phyloP scores from a whole-genome alignment of 2,888 invertebrate genomes.

The Eupeodes luniger region DNA sequence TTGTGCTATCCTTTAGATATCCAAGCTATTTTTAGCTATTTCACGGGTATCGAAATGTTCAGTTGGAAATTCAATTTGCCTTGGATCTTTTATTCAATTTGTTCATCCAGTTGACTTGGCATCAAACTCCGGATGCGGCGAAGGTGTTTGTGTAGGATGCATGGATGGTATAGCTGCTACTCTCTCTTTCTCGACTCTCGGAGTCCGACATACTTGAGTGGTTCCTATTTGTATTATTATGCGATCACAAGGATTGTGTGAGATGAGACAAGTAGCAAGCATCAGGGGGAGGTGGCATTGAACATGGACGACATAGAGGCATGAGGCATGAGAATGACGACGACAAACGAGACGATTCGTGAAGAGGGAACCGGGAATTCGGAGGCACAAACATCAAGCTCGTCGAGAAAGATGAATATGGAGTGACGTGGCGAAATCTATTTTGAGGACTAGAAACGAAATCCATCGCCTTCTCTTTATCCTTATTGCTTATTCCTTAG shows the following conservation, averaged over 20 bases:
- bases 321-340: background rate
- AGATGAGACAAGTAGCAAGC: slow-evolving; percentile 20
- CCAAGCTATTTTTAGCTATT: slow-evolving; percentile 64
- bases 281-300: background rate
- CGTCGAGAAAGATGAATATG: slow-evolving; percentile 1
- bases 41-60: slow-evolving; percentile 66
- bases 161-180: slow-evolving; percentile 55
- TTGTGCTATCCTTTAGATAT: slow-evolving; percentile 48
- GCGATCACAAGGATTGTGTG: slow-evolving; percentile 56
- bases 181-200: background rate
- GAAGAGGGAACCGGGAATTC: too few relatives aligned
- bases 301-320: background rate
- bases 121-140: slow-evolving; percentile 62
- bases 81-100: slow-evolving; percentile 71
- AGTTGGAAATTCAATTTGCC: slow-evolving; percentile 70
- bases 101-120: slow-evolving; percentile 70
- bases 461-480: too few relatives aligned
- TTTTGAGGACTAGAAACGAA: slow-evolving; percentile 16
- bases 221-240: slow-evolving; percentile 68
- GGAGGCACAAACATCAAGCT: slow-evolving; percentile 2
- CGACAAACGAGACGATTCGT: background rate
- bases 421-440: slow-evolving; percentile 51
- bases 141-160: slow-evolving; percentile 71
- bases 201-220: slow-evolving; percentile 72
- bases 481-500: too few relatives aligned